These are phyloP conservation scores for Actinopyga echinites DNA, from an alignment of 53 echinoderm and acorn worm species.

Conservation along the genomic window DNA sequence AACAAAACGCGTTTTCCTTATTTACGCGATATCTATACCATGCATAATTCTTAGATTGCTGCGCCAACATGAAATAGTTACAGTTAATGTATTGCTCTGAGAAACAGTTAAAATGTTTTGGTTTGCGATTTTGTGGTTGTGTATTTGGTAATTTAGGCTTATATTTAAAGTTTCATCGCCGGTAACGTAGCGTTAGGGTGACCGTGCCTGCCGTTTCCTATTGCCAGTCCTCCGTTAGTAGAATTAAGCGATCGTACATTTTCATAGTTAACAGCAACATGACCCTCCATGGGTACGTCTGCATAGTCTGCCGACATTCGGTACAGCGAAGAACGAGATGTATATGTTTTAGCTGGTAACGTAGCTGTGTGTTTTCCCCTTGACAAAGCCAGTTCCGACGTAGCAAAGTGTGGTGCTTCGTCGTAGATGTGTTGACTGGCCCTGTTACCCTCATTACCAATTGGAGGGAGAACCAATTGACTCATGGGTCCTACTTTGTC, in stretches of 20 bases:
- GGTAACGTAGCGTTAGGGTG: slow-evolving; percentile 12
- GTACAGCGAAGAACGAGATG: slow-evolving; percentile 13
- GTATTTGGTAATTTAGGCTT: too few relatives aligned
- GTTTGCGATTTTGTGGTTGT: too few relatives aligned
- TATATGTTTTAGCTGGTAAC: slow-evolving; percentile 26
- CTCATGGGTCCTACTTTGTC: slow-evolving; percentile 38
- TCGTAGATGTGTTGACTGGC: slow-evolving; percentile 35
- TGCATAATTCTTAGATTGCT: too few relatives aligned
- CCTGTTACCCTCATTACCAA: slow-evolving; percentile 4
- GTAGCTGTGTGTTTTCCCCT: slow-evolving; percentile 18
- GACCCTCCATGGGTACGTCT: not conserved
- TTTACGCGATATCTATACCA: too few relatives aligned
- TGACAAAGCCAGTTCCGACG: slow-evolving; percentile 36
- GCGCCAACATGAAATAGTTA: too few relatives aligned
- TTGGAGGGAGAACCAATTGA: slow-evolving; percentile 23
- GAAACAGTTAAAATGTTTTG: too few relatives aligned
- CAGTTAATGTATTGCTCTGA: too few relatives aligned
- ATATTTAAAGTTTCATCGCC: slow-evolving; percentile 7
- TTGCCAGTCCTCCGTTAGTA: not conserved
- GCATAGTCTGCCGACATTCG: slow-evolving; percentile 31
- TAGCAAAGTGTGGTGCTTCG: slow-evolving; percentile 41
- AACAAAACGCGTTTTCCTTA: too few relatives aligned
- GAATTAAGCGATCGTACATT: not conserved
- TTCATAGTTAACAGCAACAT: slow-evolving; percentile 8
- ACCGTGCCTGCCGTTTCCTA: slow-evolving; percentile 1